Base-by-base conservation (phyloP, 2,797 vertebrate genomes). In the Lophotriccus pileatus region DNA sequence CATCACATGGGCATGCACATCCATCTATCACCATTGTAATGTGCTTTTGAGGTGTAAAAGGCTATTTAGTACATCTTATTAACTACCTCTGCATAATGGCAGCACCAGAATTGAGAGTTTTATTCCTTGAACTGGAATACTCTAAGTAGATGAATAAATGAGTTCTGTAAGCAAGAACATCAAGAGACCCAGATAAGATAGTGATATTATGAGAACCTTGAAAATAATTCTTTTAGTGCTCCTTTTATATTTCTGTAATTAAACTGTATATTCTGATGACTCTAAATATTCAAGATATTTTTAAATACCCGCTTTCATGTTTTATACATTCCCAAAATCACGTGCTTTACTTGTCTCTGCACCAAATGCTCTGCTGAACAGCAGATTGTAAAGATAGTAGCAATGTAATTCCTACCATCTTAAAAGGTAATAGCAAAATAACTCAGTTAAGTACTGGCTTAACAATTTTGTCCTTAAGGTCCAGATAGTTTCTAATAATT, bases 1-100 rank as follows among this genome's bases (percentile, higher is more conserved):
- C 37, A 11, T 85, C 62, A 17, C 34, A 21, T 37, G 44, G 59
- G 43, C 55, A 46, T 1, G 1, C 0, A 7, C 52, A 87, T 90
- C 58, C 27, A 60, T 94, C 78, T 90, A 49, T 77, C 41, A 23
- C 64, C 60, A 60, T 56, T 46, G 32, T 79, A 79, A 93, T 59
- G 69, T 58, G 46, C 72, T 93, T 96, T 89, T 81, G 73, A 94
- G 84, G 22, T 91, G 63, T 72, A 58, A 89, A 90, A 94, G 49
- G 34, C 85, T 95, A 92, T 92, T 96, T 95, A 89, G 89, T 84
- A 77, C 69, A 56, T 55, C 53, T 91, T 77, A 78, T 72, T 89
- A 93, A 81, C 69, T 87, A 91, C 55, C 37, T 72, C 74, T 91
- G 83, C 73, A 92, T 82, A 94, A 90, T 69, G 93, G 77, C 11